Evolutionary conservation across 2,113 vertebrate species (phyloP), one percentile per base, ranked within the genome.

Genomic region (Platysternon megacephalum): DNA sequence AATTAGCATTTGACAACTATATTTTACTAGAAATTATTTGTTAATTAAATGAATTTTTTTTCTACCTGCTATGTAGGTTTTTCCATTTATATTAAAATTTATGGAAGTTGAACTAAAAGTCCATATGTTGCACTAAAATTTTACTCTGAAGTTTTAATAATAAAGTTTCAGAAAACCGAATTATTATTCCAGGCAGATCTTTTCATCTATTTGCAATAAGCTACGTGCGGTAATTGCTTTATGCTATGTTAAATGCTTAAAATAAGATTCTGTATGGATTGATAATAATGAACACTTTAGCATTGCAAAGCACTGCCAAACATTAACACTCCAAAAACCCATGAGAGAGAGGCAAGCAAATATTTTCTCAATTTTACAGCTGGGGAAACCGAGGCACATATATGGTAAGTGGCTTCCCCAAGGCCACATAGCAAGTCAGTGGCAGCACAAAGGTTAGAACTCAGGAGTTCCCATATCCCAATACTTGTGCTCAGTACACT

Each of bases 201-300:
- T 94, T 92, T 89, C 35, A 53, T 85, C 89, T 97, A 95, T 95
- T 94, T 46, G 14, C 26, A 92, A 84, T 61, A 84, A 93, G 87
- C 92, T 94, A 81, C 79, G 81, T 93, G 74, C 79, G 74, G 76
- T 97, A 97, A 97, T 96, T 96, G 89, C 94, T 96, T 97, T 97
- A 90, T 81, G 3, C 46, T 84, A 22, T 65, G 86, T 91, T 95
- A 94, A 97, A 92, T 53, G 79, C 89, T 94, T 76, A 65, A 92
- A 97, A 97, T 92, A 95, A 93, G 86, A 93, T 78, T 91, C 79
- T 42, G 53, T 4, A 74, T 86, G 44, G 80, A 92, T 35, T 3
- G 90, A 17, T 86, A 92, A 52, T n/a, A 56, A 93, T 3, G 24
- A 89, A 42, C 0, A 0, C 6, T 85, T 89, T 53, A 46, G 83